Evolutionary conservation across 1,140 invertebrate genomes (phyloP), one percentile per base, ranked within the genome.

Genomic region (Glossosoma conforme): DNA sequence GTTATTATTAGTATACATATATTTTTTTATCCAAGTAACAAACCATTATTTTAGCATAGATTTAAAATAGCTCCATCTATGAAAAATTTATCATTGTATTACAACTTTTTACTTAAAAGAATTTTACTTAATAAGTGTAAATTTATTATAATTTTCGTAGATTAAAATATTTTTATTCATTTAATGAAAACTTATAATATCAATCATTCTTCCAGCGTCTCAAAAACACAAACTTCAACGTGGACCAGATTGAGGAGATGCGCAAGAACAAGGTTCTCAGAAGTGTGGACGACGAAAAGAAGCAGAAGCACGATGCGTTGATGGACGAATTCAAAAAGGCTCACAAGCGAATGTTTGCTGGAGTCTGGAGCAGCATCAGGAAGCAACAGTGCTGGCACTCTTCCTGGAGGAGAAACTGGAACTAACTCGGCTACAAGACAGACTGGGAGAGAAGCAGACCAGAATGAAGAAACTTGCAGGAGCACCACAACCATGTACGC

Each of bases 241-340:
- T 58, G n/a, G 13, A 63, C 64, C 51, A 69, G 65, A 52, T 56
- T 10, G 69, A 71, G 52, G 69, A 70, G 52, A 47, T 68, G 15
- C 67, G 70, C 54, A 67, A 67, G 47, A 70, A 69, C 38, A 75
- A 72, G 50, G 59, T 69, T 8, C 46, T 70, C 10, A 67, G 63
- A 54, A 58, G 60, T 33, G 60, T 76, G 11, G 70, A 74, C 44
- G 69, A 76, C 41, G 79, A 80, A n/a, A 78, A 82, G 60, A 77
- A 79, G 51, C 70, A 76, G 63, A 81, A 82, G 56, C 83, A 86
- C 56, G 77, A 78, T 50, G 81, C 87, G 61, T 66, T 92, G 37
- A 91, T 92, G 85, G 84, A 90, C 68, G 89, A 92, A 71, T 91
- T 92, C 64, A 89, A 87, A 63, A 82, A 83, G 62, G 87, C 86